Conservation (phyloP, 2,888 invertebrate genomes). For the Tortricodes alternella region DNA sequence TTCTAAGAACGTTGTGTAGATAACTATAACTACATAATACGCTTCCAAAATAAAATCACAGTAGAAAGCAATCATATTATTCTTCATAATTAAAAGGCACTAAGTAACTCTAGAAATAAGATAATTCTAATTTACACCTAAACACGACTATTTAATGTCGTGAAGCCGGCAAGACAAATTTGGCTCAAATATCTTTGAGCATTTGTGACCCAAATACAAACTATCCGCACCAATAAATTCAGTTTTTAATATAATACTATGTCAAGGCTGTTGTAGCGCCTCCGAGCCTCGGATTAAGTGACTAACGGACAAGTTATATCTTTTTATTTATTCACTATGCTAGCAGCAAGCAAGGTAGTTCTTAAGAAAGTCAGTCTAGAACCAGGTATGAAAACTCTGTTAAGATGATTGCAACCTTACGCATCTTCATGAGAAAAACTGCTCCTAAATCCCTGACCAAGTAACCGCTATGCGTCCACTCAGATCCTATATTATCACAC, state of each 20-base stretch:
- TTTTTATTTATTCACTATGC: too few species aligned
- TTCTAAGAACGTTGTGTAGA: too few species aligned
- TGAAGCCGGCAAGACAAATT: slow-evolving; percentile 1
- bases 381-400: too few species aligned
- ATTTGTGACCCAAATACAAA: slow-evolving; percentile 18
- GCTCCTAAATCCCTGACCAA: too few species aligned
- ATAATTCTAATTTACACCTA: background rate
- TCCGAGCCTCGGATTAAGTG: slow-evolving; percentile 6
- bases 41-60: slow-evolving; percentile 2
- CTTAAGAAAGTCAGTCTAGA: too few species aligned
- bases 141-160: background rate
- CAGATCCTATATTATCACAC: too few species aligned
- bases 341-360: too few species aligned
- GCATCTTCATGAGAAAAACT: too few species aligned
- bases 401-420: too few species aligned
- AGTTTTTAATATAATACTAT: slow-evolving; percentile 29
- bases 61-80: background rate
- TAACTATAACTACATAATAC: background rate
- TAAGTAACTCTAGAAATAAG: background rate
- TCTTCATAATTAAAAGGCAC: background rate
- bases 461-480: too few species aligned
- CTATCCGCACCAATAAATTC: slow-evolving; percentile 23
- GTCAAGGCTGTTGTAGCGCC: slow-evolving; percentile 12
- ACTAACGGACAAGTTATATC: slow-evolving; percentile 5
- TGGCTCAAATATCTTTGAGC: slow-evolving; percentile 13